Evolutionary conservation across 2,113 vertebrate genomes (phyloP).

Genomic region (Emydura subglobosa): DNA sequence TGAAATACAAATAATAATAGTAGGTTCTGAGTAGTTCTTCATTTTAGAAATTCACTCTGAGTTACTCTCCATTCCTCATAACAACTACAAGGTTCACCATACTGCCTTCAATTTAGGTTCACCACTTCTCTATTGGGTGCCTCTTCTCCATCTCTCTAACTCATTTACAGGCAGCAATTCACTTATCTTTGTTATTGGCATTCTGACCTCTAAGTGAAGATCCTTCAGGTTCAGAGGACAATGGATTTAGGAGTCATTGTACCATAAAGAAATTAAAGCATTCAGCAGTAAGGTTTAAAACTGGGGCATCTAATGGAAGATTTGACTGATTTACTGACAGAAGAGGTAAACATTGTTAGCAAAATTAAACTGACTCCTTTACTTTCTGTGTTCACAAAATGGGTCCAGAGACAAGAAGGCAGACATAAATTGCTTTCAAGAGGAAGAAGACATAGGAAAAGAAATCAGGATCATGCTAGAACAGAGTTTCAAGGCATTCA

Average conservation of each 20-base stretch:
- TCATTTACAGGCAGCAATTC: not conserved
- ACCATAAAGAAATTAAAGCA: not conserved
- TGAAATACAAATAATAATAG: not conserved
- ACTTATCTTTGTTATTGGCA: not conserved
- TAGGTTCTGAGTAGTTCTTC: not conserved
- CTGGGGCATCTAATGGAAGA: not conserved
- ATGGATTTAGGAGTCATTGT: not conserved
- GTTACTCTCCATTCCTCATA: not conserved
- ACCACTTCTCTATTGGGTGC: not conserved
- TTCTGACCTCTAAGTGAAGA: not conserved
- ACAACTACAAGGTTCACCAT: not conserved
- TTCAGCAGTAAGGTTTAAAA: not conserved
- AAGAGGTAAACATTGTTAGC: not conserved
- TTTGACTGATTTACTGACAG: not conserved
- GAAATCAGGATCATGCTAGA: not conserved
- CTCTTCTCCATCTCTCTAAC: not conserved
- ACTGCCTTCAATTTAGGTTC: not conserved
- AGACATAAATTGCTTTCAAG: not conserved
- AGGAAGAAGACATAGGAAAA: not conserved
- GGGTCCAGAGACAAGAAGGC: not conserved
- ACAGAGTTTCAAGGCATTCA: not conserved
- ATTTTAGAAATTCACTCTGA: not conserved
- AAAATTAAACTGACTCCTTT: not conserved
- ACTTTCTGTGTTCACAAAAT: not conserved
- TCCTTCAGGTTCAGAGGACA: not conserved